Percentiles rank a stretch among this genome's conserved stretches.
Evolutionary conservation across 2,797 vertebrate species (phyloP).

Genomic region (Tinamus major): DNA sequence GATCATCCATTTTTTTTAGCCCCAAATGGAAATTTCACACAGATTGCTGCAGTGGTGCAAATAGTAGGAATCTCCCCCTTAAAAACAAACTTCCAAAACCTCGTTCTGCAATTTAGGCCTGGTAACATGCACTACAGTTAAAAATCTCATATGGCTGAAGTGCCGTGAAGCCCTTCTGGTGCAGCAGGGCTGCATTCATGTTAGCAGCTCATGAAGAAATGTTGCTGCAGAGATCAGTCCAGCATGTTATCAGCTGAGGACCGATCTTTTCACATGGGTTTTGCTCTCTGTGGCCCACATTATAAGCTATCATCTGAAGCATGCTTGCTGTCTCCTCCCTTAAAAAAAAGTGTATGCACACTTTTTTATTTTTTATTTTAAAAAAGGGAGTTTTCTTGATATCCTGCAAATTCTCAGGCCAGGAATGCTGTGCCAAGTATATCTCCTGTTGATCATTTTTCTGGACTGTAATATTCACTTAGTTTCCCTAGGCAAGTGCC

Average conservation of each 20-base stretch:
- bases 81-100: not conserved
- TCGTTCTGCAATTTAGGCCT: not conserved
- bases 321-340: not conserved
- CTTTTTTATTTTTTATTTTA: not conserved
- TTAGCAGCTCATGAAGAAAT: not conserved
- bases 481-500: not conserved
- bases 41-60: not conserved
- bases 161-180: not conserved
- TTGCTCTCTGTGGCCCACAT: accelerated
- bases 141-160: not conserved
- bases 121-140: too few species aligned
- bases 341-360: too few species aligned
- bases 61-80: not conserved
- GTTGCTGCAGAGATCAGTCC: not conserved
- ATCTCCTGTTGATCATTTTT: not conserved
- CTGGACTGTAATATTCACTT: not conserved
- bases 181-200: not conserved
- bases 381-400: not conserved
- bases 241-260: not conserved
- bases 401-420: not conserved
- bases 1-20: not conserved
- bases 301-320: not conserved
- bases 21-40: not conserved
- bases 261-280: not conserved
- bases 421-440: not conserved